These are phyloP conservation scores for Lutjanus campechanus DNA, from an alignment of 2,797 vertebrate genomes.

Conservation along the genomic window DNA sequence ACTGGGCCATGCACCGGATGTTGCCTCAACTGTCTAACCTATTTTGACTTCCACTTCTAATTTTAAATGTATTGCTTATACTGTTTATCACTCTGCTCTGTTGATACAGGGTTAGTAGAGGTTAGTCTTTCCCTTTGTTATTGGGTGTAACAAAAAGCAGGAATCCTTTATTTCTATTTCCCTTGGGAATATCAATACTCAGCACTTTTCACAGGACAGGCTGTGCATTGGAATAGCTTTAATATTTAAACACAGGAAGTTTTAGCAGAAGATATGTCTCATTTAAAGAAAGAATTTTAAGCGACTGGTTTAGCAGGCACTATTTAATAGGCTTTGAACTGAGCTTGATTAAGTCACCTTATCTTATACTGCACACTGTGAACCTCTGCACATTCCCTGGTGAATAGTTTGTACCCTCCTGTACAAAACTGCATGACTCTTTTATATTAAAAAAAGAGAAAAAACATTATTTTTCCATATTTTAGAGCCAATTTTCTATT, in stretches of 20 bases:
- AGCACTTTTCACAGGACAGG: background rate
- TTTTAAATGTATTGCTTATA: conserved; percentile 22
- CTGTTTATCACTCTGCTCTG: background rate
- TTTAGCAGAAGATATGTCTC: background rate
- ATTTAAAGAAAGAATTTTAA: background rate
- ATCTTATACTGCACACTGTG: background rate
- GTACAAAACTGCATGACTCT: no score
- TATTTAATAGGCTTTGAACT: conserved; percentile 5
- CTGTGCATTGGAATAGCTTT: background rate
- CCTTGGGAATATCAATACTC: background rate
- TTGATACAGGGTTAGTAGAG: background rate
- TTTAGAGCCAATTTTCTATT: no score
- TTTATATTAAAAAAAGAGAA: no score
- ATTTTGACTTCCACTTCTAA: conserved; percentile 20
- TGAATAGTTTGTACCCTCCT: no score
- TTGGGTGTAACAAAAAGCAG: background rate
- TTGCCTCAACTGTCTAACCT: background rate
- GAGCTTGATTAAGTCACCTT: background rate
- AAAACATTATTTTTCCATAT: no score
- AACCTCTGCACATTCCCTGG: no score
- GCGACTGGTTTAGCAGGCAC: no score
- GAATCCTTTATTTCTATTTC: background rate
- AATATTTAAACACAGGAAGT: conserved; percentile 33
- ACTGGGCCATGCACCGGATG: conserved; percentile 22
- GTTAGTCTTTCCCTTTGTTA: background rate